Evolutionary conservation across 2,797 vertebrate species (phyloP).

Genomic region (Siniperca scherzeri): DNA sequence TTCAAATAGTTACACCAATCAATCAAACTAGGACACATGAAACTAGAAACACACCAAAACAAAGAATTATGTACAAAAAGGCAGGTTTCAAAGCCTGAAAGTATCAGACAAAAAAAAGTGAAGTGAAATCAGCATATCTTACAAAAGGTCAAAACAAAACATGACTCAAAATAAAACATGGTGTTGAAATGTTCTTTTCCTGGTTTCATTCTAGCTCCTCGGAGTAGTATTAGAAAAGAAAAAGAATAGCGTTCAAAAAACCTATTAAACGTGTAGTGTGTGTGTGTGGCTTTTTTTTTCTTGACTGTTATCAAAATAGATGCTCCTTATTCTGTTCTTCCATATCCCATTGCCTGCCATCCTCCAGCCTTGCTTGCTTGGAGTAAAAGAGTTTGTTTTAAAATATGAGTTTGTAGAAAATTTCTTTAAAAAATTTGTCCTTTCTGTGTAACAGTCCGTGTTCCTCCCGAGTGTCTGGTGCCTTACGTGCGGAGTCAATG

Average conservation of each 20-base stretch:
- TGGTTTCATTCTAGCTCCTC: slow-evolving; percentile 71
- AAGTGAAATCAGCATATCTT: slow-evolving; percentile 61
- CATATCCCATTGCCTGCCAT: slow-evolving; percentile 44
- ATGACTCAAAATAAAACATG: slow-evolving; percentile 72
- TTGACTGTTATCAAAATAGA: slow-evolving; percentile 85
- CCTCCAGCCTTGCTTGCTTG: slow-evolving; percentile 69
- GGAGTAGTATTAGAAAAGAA: slow-evolving; percentile 67
- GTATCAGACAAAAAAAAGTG: slow-evolving; percentile 53
- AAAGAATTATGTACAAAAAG: slow-evolving; percentile 77
- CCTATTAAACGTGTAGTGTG: slow-evolving; percentile 41
- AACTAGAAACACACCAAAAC: slow-evolving; percentile 51
- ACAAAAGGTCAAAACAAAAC: slow-evolving; percentile 74
- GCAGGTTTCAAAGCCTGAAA: slow-evolving; percentile 63
- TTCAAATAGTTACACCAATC: slow-evolving; percentile 61
- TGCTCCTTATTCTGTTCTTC: slow-evolving; percentile 68
- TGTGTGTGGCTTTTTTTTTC: slow-evolving; percentile 55
- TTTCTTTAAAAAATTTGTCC: slow-evolving; percentile 42
- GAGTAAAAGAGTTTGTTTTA: slow-evolving; percentile 72
- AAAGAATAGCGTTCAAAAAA: slow-evolving; percentile 67
- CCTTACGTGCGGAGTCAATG: slow-evolving; percentile 44
- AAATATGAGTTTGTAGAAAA: slow-evolving; percentile 77
- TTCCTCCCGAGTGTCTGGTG: slow-evolving; percentile 53
- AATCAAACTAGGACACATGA: slow-evolving; percentile 45
- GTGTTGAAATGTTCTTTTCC: slow-evolving; percentile 73
- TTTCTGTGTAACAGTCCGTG: slow-evolving; percentile 70